Conservation (phyloP, 2,113 vertebrate species). For the Peromyscus polionotus region DNA sequence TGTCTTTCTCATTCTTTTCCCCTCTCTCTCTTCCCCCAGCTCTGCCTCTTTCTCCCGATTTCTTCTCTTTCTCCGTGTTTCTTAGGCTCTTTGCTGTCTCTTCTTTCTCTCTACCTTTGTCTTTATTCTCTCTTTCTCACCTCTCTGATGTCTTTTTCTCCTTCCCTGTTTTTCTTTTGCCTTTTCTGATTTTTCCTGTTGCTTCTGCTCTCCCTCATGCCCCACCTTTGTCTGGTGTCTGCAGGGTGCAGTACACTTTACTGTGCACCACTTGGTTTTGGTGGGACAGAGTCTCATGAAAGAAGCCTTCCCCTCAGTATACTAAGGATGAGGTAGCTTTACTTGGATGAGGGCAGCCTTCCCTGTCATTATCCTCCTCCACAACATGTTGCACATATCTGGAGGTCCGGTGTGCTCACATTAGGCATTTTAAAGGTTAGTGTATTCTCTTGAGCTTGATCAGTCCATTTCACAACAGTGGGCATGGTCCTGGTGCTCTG, state of each 20-base stretch:
- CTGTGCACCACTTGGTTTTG: neutral
- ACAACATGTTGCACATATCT: neutral
- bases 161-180: no score
- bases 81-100: neutral
- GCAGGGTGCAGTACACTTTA: neutral
- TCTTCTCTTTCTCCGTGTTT: no score
- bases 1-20: neutral
- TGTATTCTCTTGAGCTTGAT: neutral
- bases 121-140: neutral
- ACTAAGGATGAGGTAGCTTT: neutral
- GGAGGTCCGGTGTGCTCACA: neutral
- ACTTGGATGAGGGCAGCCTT: neutral
- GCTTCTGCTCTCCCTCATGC: accelerated
- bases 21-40: neutral
- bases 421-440: neutral
- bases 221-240: neutral
- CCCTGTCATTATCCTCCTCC: neutral
- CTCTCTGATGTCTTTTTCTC: neutral
- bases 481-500: neutral
- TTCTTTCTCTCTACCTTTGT: neutral
- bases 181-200: no score
- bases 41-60: neutral
- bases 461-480: neutral
- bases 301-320: neutral
- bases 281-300: neutral